phyloP scores from a whole-genome alignment of 1,140 invertebrate species.

The Sarcophaga bullata region DNA sequence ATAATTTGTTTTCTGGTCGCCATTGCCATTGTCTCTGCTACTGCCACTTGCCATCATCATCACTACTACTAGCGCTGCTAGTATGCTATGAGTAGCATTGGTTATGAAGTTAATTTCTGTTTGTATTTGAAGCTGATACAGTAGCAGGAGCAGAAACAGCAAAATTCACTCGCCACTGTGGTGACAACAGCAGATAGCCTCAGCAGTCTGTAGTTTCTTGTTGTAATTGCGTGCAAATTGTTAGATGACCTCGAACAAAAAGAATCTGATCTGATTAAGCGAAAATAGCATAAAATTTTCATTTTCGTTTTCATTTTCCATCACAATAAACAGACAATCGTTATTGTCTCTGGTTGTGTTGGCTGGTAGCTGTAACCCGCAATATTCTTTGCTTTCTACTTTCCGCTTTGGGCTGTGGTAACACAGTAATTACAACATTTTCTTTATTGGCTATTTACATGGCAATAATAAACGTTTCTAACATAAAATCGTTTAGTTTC shows the following conservation, averaged over 20 bases:
- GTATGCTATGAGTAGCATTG: too few species aligned
- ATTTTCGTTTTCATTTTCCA: background rate
- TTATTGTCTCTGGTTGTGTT: background rate
- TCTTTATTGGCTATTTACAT: background rate
- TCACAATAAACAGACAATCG: background rate
- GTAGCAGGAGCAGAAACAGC: too few species aligned
- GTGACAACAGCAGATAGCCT: background rate
- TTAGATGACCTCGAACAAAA: slow-evolving; percentile 6
- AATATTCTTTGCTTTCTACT: too few species aligned
- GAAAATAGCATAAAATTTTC: background rate
- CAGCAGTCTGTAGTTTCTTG: background rate
- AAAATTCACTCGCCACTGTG: too few species aligned
- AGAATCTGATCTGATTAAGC: background rate
- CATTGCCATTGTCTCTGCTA: too few species aligned
- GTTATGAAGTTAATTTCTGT: too few species aligned
- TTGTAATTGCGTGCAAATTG: background rate
- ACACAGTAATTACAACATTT: background rate
- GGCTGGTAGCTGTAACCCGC: background rate
- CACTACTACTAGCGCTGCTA: too few species aligned
- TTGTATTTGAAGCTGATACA: background rate
- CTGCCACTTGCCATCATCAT: too few species aligned
- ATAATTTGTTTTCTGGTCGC: background rate
- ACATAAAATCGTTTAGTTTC: too few species aligned
- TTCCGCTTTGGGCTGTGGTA: background rate
- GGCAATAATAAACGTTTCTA: too few species aligned